A percentile compares a stretch with the other conserved stretches of the same genome.
phyloP scores from a whole-genome alignment of 1,140 invertebrate species.

The Chironomus tepperi region DNA sequence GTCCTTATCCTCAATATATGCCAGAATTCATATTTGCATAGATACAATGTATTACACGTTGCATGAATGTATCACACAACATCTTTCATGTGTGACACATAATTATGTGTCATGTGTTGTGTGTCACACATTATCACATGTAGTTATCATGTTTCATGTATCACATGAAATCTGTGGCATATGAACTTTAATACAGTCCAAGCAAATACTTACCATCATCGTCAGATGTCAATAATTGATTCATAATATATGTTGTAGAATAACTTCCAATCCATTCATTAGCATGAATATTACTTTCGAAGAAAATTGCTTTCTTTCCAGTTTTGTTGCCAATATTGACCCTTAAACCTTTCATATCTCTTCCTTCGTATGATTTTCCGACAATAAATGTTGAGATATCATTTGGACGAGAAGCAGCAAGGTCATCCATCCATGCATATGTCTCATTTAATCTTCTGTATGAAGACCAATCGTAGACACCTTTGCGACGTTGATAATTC shows the following conservation, averaged over 20 bases:
- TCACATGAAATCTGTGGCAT: no score
- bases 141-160: no score
- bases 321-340: conserved; percentile 30
- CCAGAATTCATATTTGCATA: no score
- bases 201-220: conserved; percentile 29
- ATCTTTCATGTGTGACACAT: no score
- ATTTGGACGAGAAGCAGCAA: conserved; percentile 41
- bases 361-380: conserved; percentile 48
- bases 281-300: conserved; percentile 47
- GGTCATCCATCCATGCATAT: conserved; percentile 39
- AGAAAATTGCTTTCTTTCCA: conserved; percentile 36
- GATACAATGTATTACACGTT: no score
- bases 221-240: conserved; percentile 43
- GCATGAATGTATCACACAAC: no score
- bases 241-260: conserved; percentile 47
- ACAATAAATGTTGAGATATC: conserved; percentile 41
- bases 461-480: conserved; percentile 37
- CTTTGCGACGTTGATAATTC: not conserved
- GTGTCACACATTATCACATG: no score
- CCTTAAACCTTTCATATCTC: conserved; percentile 52
- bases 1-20: no score
- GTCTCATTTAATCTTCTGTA: conserved; percentile 45
- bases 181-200: no score
- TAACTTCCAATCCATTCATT: conserved; percentile 59
- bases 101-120: no score